phyloP scores from a whole-genome alignment of 1,140 invertebrate species.

The Gonatopus flavifemur region DNA sequence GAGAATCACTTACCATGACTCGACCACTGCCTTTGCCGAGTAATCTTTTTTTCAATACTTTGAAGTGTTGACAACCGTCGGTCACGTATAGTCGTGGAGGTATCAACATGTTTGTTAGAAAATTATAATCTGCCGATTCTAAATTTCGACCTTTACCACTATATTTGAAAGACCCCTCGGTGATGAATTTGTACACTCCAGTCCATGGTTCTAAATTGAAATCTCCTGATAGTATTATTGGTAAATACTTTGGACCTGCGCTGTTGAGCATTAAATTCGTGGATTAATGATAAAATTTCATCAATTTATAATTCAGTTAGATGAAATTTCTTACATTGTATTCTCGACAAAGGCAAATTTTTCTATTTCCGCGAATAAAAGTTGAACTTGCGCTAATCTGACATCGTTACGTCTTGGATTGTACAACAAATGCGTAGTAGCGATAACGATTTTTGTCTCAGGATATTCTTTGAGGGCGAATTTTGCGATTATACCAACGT shows the following conservation, averaged over 20 bases:
- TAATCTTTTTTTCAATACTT: constrained; percentile 52
- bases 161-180: constrained; percentile 67
- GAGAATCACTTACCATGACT: constrained; percentile 44
- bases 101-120: constrained; percentile 52
- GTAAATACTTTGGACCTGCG: constrained; percentile 61
- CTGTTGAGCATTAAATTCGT: constrained; percentile 26
- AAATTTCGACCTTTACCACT: constrained; percentile 51
- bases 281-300: background rate
- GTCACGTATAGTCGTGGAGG: constrained; percentile 63
- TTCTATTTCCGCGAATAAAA: constrained; percentile 82
- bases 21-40: constrained; percentile 29
- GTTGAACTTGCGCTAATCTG: constrained; percentile 79
- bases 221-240: constrained; percentile 86
- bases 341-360: constrained; percentile 67
- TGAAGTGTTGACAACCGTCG: constrained; percentile 69
- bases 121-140: constrained; percentile 22
- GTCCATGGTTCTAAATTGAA: constrained; percentile 80
- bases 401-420: constrained; percentile 88
- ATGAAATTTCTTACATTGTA: constrained; percentile 32
- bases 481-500: constrained; percentile 82
- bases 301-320: background rate
- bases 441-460: constrained; percentile 68
- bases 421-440: constrained; percentile 93
- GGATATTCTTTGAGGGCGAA: constrained; percentile 61
- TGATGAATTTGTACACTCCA: constrained; percentile 73